Conservation (phyloP, 2,888 invertebrate genomes). For the Homarus gammarus region DNA sequence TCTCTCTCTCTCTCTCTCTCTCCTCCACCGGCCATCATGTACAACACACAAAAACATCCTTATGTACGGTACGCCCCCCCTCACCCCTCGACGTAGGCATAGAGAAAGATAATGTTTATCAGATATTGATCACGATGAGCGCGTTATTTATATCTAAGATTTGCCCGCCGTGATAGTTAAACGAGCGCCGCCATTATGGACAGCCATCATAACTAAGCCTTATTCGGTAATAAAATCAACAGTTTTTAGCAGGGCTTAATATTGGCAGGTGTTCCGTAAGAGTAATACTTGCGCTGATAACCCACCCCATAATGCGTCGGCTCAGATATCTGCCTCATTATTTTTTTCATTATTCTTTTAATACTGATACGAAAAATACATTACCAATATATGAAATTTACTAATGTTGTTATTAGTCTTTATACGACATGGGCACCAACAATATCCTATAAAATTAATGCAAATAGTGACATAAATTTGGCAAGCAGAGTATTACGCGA, state of each 20-base stretch:
- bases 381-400: constrained; percentile 72
- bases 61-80: neutral
- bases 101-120: constrained; percentile 36
- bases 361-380: constrained; percentile 69
- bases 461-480: constrained; percentile 66
- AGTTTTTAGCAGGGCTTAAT: constrained; percentile 55
- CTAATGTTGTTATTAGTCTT: constrained; percentile 71
- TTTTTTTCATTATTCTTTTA: constrained; percentile 71
- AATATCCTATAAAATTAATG: constrained; percentile 70
- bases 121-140: constrained; percentile 33
- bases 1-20: neutral
- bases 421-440: constrained; percentile 71
- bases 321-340: constrained; percentile 65
- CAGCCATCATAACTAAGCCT: constrained; percentile 51
- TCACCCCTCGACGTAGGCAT: constrained; percentile 22
- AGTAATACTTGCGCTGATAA: constrained; percentile 48
- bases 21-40: neutral
- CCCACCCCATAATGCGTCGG: constrained; percentile 38
- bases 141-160: constrained; percentile 49
- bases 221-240: constrained; percentile 55
- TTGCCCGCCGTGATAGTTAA: constrained; percentile 32
- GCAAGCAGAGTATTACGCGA: constrained; percentile 67
- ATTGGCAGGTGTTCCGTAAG: constrained; percentile 48
- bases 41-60: neutral
- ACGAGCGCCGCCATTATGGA: constrained; percentile 37